Percentiles rank a stretch among this genome's conserved stretches.
These are phyloP conservation scores for Daboia siamensis DNA, from an alignment of 2,113 vertebrate species.

Conservation along the genomic window DNA sequence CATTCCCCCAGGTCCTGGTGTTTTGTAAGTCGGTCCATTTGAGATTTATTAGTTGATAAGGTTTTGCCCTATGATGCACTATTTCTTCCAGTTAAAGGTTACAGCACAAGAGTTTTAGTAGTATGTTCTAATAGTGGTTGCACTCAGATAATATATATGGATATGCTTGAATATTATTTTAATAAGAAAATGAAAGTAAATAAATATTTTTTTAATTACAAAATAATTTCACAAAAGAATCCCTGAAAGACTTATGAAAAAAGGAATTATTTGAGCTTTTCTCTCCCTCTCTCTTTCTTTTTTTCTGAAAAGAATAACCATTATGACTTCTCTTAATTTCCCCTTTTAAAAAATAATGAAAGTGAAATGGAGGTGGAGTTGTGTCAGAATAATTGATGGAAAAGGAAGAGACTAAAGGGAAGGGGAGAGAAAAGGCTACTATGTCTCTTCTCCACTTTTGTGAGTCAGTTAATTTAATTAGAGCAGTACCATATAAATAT, in stretches of 20 bases:
- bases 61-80: not conserved
- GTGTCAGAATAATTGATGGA: not conserved
- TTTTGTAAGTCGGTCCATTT: not conserved
- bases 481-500: not conserved
- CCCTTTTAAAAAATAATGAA: not conserved
- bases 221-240: not conserved
- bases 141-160: not conserved
- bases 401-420: not conserved
- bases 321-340: not conserved
- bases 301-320: not conserved
- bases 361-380: not conserved
- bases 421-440: not conserved
- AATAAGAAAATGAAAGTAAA: not conserved
- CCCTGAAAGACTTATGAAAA: not conserved
- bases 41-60: not conserved
- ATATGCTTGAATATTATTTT: not conserved
- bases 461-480: conserved; percentile 21
- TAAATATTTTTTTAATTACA: not conserved
- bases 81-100: not conserved
- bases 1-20: not conserved
- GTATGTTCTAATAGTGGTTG: not conserved
- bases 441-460: not conserved
- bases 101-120: not conserved
- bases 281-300: not conserved
- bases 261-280: not conserved